Conservation (phyloP, 2,888 invertebrate genomes). For the Leptopilina myrica region DNA sequence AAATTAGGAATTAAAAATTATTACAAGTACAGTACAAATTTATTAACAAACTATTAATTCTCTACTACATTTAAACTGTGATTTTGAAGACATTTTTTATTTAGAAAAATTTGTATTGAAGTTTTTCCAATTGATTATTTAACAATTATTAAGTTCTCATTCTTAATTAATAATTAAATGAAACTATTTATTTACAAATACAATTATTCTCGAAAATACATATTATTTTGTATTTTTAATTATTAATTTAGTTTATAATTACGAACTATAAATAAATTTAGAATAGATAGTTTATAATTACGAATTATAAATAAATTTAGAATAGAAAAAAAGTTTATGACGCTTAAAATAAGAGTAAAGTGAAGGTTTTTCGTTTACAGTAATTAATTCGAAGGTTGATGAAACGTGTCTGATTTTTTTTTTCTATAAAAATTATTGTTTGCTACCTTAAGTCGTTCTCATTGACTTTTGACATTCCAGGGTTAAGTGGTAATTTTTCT, state of each 20-base stretch:
- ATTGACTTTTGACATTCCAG: slow-evolving; percentile 24
- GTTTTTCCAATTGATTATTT: no score
- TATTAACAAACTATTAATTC: no score
- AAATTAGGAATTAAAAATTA: slow-evolving; percentile 43
- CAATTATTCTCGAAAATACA: no score
- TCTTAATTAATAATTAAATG: no score
- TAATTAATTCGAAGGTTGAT: slow-evolving; percentile 14
- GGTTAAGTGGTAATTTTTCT: slow-evolving; percentile 7
- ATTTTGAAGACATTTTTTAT: no score
- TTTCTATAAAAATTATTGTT: slow-evolving; percentile 7
- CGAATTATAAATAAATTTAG: neutral
- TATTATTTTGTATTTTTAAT: no score
- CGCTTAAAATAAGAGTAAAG: slow-evolving; percentile 2
- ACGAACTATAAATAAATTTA: neutral
- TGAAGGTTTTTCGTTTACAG: slow-evolving; percentile 1
- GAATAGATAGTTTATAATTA: neutral
- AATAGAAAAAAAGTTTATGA: neutral
- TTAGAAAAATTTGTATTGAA: no score
- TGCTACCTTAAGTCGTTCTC: slow-evolving; percentile 29
- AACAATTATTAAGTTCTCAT: no score
- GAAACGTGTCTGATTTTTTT: slow-evolving; percentile 1
- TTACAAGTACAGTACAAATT: neutral
- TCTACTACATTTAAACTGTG: no score
- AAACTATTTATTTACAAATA: no score
- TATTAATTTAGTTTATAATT: no score